Conservation (phyloP, 2,888 invertebrate genomes). For the Noctua fimbriata region DNA sequence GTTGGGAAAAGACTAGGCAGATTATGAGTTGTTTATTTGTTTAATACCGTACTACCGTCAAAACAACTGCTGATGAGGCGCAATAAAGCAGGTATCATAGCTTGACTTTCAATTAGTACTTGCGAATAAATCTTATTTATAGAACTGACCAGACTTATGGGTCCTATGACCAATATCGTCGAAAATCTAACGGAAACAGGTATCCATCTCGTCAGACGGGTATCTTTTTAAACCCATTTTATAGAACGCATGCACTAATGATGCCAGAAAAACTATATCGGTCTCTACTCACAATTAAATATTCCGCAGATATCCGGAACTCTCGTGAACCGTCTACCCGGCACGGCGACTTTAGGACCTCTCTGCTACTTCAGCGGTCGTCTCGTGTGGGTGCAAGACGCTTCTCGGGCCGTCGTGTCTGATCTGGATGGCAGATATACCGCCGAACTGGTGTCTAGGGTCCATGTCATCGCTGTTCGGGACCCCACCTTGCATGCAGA, state of each 20-base stretch:
- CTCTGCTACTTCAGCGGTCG: constrained; percentile 95
- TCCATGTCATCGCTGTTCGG: constrained; percentile 93
- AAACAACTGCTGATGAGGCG: neutral
- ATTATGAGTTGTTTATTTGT: neutral
- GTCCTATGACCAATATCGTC: neutral
- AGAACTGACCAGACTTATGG: neutral
- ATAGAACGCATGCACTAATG: neutral
- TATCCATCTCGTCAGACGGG: neutral
- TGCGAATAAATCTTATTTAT: neutral
- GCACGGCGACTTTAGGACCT: constrained; percentile 92
- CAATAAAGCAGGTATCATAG: neutral
- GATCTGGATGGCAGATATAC: constrained; percentile 94
- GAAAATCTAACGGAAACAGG: neutral
- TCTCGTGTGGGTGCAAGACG: constrained; percentile 95
- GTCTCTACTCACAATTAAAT: constrained; percentile 20
- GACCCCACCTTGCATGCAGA: constrained; percentile 92
- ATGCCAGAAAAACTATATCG: neutral
- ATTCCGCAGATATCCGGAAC: constrained; percentile 81
- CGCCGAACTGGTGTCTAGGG: constrained; percentile 91
- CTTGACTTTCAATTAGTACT: neutral
- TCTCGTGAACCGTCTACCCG: constrained; percentile 81
- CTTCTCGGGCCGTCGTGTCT: constrained; percentile 93
- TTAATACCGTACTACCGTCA: neutral
- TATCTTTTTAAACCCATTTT: neutral
- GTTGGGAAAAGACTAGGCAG: too few relatives aligned